Base-by-base conservation (phyloP, 2,888 invertebrate genomes). In the Bugula neritina region DNA sequence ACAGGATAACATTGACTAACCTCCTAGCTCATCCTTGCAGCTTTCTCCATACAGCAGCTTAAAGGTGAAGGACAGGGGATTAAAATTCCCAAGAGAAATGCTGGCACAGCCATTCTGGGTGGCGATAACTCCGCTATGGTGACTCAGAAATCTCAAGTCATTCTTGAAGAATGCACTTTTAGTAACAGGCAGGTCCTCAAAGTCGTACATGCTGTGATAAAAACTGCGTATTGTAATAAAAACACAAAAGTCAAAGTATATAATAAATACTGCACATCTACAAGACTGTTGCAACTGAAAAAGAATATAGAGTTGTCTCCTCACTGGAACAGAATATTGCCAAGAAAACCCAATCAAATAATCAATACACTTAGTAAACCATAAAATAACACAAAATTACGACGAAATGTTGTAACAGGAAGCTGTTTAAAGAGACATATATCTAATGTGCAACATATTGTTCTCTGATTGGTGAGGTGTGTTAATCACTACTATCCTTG, bases 81-180 rank as follows among this genome's bases (percentile, higher is more conserved):
- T 79, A 31, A 79, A 79, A 78, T 79, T 83, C 2, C 83, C 83
- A 5, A 84, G 78, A 1, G 80, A 81, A 57, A 84, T 75, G 17
- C 81, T 81, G 2, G 83, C 77, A 72, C 79, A 76, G 31, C 84
- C 84, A 21, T 81, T 78, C 73, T 79, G 77, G 1, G 83, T 82
- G 69, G 79, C 77, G 2, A 84, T 78, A 2, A 83, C 81, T 0
- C 83, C 84, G 23, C 80, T 79, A 73, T 80, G 79, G 70, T 81
- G 80, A 1, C 79, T 78, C 55, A 78, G 77, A 73, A 79, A 79
- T 72, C 74, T 79, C 83, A 84, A 82, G 72, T 81, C 82, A 70
- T 83, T 81, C 75, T 80, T 82, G 78, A 84, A 84, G 79, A 84
- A 84, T 77, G 82, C 83, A 13, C 83, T 83, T 76, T 84, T 84